Evolutionary conservation across 2,113 vertebrate genomes (phyloP).

Genomic region (Petrocephalus zakoni): DNA sequence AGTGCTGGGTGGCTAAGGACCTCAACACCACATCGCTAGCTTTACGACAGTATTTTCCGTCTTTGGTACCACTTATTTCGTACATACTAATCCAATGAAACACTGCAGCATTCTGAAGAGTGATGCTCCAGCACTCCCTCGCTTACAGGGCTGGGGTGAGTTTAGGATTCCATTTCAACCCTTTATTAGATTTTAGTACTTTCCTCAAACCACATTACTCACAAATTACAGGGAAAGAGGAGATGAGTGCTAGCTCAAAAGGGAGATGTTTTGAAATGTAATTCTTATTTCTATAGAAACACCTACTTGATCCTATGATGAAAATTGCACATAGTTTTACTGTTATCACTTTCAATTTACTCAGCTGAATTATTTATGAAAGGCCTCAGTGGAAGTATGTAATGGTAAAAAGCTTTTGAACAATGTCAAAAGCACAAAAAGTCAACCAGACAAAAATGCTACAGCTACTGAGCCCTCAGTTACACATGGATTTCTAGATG

Average conservation of each 20-base stretch:
- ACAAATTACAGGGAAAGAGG: conserved; percentile 28
- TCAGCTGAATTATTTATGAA: conserved; percentile 72
- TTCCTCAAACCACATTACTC: conserved; percentile 26
- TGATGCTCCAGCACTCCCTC: not conserved
- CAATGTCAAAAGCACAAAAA: conserved; percentile 59
- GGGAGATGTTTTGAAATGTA: conserved; percentile 58
- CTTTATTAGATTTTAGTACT: conserved; percentile 29
- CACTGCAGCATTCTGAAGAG: not conserved
- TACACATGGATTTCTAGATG: conserved; percentile 31
- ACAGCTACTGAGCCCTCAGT: conserved; percentile 53
- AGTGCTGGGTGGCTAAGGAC: not conserved
- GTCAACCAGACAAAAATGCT: conserved; percentile 54
- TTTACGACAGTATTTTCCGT: not conserved
- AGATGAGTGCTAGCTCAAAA: conserved; percentile 46
- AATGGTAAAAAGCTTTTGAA: conserved; percentile 62
- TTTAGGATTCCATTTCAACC: conserved; percentile 24
- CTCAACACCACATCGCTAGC: not conserved
- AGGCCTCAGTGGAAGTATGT: conserved; percentile 62
- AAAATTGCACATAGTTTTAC: conserved; percentile 66
- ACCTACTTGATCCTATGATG: conserved; percentile 66
- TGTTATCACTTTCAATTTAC: conserved; percentile 69
- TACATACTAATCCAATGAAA: not conserved
- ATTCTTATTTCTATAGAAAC: conserved; percentile 67
- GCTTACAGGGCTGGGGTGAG: conserved; percentile 16
- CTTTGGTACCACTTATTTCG: not conserved